phyloP scores from a whole-genome alignment of 2,888 invertebrate genomes.

The Drosophila prolongata region DNA sequence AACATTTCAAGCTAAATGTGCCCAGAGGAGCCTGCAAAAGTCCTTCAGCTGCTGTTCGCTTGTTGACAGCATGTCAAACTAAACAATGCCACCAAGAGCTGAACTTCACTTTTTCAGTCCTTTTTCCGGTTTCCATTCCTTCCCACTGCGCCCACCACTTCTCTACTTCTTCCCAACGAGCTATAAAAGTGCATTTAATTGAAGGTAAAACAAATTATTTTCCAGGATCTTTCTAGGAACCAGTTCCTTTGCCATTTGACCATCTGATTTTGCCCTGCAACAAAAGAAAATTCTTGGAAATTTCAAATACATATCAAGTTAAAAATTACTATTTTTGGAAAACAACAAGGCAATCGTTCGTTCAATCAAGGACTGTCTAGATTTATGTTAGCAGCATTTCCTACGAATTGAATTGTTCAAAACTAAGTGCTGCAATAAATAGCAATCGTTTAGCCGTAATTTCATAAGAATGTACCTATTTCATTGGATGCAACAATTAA shows the following conservation, averaged over 20 bases:
- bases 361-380: too few species aligned
- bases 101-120: constrained; percentile 7
- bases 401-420: too few species aligned
- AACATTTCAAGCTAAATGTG: constrained; percentile 40
- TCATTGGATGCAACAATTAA: too few species aligned
- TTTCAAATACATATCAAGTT: too few species aligned
- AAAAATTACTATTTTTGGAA: too few species aligned
- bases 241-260: not conserved
- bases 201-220: constrained; percentile 2
- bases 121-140: not conserved
- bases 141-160: not conserved
- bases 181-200: constrained; percentile 1
- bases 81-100: constrained; percentile 48
- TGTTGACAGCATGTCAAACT: constrained; percentile 56
- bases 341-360: too few species aligned
- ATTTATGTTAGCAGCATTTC: too few species aligned
- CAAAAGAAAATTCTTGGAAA: too few species aligned
- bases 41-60: constrained; percentile 24
- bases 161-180: not conserved
- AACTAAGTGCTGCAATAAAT: too few species aligned
- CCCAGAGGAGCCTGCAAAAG: constrained; percentile 29
- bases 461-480: too few species aligned
- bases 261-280: too few species aligned
- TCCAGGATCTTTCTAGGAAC: not conserved
- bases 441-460: too few species aligned